Percentiles rank a stretch among this genome's conserved stretches.
Conservation (phyloP, 2,888 invertebrate genomes). For the Ryuthela nishihirai region DNA sequence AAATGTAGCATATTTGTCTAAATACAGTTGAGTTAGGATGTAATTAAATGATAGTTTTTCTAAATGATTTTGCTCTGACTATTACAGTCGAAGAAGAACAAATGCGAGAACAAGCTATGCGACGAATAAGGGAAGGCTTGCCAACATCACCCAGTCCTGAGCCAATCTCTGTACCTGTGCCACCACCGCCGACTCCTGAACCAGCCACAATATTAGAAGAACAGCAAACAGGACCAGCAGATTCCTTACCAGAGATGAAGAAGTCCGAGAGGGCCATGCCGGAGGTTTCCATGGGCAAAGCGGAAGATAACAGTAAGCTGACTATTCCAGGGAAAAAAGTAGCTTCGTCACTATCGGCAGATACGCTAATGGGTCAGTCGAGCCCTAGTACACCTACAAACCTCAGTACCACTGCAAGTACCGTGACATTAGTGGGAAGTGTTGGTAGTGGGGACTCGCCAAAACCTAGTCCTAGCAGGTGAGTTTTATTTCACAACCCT, state of each 20-base stretch:
- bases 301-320: constrained; percentile 22
- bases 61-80: too few species aligned
- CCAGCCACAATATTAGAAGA: constrained; percentile 44
- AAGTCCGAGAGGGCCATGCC: constrained; percentile 21
- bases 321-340: constrained; percentile 17
- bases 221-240: too few species aligned
- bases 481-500: not conserved
- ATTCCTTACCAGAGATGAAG: too few species aligned
- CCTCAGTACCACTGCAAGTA: constrained; percentile 56
- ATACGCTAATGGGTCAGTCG: constrained; percentile 67
- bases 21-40: too few species aligned
- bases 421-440: constrained; percentile 65
- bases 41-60: too few species aligned
- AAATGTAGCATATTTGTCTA: too few species aligned
- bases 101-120: constrained; percentile 38
- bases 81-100: constrained; percentile 44
- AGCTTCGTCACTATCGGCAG: constrained; percentile 58
- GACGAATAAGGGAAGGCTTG: constrained; percentile 48
- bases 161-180: constrained; percentile 40
- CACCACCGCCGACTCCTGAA: constrained; percentile 62
- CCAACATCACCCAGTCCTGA: constrained; percentile 39
- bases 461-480: constrained; percentile 39
- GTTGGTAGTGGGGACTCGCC: constrained; percentile 45
- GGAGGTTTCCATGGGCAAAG: constrained; percentile 14
- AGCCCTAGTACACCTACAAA: constrained; percentile 70